Evolutionary conservation across 2,888 invertebrate genomes (phyloP).

Genomic region (Chirona hameri): DNA sequence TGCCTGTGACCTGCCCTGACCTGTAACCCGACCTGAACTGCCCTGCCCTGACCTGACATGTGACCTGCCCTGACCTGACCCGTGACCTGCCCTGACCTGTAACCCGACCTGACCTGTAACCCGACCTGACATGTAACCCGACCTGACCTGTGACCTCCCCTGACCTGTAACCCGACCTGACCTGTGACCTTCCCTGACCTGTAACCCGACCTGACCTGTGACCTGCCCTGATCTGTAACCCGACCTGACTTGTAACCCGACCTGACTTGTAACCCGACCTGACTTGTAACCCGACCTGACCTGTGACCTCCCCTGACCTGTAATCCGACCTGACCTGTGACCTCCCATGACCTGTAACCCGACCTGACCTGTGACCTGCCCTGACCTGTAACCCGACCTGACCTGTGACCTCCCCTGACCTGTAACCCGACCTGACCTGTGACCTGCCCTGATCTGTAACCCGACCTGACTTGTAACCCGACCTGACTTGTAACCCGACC

Average conservation of each 20-base stretch:
- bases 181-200: slow-evolving; percentile 51
- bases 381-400: too few species aligned
- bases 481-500: too few species aligned
- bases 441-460: too few species aligned
- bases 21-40: slow-evolving; percentile 57
- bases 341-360: not conserved
- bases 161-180: slow-evolving; percentile 49
- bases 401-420: not conserved
- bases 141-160: not conserved
- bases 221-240: too few species aligned
- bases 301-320: too few species aligned
- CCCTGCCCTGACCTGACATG: not conserved
- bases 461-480: slow-evolving; percentile 65
- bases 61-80: slow-evolving; percentile 60
- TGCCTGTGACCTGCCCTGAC: slow-evolving; percentile 46
- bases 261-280: not conserved
- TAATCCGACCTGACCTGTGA: too few species aligned
- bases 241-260: slow-evolving; percentile 66
- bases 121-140: too few species aligned
- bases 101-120: slow-evolving; percentile 60
- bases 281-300: slow-evolving; percentile 53
- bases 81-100: too few species aligned
- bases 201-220: slow-evolving; percentile 57
- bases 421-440: slow-evolving; percentile 57
- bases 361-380: slow-evolving; percentile 68